Base-by-base conservation (phyloP, 2,888 invertebrate species). In the Bombylius discolor region DNA sequence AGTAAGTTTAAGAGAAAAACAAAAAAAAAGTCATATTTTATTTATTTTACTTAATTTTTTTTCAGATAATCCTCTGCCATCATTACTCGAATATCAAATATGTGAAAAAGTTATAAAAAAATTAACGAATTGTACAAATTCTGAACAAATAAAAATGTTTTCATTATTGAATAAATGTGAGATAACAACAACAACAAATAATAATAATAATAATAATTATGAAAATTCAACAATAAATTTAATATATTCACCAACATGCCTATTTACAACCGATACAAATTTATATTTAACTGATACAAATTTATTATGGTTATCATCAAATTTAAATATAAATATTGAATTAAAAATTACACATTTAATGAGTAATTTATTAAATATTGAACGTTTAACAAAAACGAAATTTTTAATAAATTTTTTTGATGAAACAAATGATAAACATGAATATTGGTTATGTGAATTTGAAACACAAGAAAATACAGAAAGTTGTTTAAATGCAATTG, bases 281-380 rank as follows among this genome's bases (percentile, higher is more conserved):
- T 63, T 81, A 44, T 69, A 76, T 57, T 63, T 81, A 48, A 70
- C 71, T 9, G 70, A 70, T 34, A 71, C 73, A 34, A 73, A 73
- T 58, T 66, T 77, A 46, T 67, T 71, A 8, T 80, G 80, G 79
- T 65, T 81, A 12, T 63, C 76, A 8, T 65, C 70, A 3, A 64
- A 65, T 33, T 64, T 65, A 14, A 65, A 67, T 52, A 59, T 60
- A 11, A 13, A 57, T 3, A 58, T 71, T 1, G 64, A 68, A 32
- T 61, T 76, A 7, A 64, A 68, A 42, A 63, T 69, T 12, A 73
- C 72, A 11, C 79, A 80, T 64, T 68, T 72, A 6, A 76, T 80
- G 71, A 77, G 73, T 58, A 79, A 79, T 67, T 68, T 80, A 49
- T 73, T 79, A 5, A 78, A 77, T 66, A 74, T 79, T 56, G 76